Evolutionary conservation across 2,797 vertebrate genomes (phyloP).

Genomic region (Netta rufina): DNA sequence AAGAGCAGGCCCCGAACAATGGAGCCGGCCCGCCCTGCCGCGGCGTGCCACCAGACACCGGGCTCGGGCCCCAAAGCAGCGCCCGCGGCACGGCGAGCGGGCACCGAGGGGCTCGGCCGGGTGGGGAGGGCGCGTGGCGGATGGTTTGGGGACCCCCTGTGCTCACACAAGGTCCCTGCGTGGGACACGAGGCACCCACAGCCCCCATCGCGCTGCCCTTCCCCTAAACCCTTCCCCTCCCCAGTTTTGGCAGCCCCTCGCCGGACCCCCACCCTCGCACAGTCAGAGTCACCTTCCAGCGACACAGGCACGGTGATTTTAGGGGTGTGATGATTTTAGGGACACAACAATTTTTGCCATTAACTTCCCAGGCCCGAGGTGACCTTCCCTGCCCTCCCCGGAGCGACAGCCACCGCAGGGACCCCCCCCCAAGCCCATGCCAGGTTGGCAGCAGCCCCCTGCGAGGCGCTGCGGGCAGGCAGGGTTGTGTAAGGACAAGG

Average conservation of each 20-base stretch:
- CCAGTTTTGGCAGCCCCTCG: background rate
- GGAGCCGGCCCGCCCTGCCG: background rate
- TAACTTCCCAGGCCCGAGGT: background rate
- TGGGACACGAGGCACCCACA: fast-evolving
- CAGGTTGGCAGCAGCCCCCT: too few relatives aligned
- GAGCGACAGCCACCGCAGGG: background rate
- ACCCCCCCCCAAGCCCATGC: background rate
- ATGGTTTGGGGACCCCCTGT: background rate
- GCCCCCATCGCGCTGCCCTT: fast-evolving
- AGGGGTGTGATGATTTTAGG: background rate
- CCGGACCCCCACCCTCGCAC: background rate
- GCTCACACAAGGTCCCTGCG: fast-evolving
- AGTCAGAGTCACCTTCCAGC: background rate
- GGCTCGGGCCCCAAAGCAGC: background rate
- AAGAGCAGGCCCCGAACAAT: conserved; percentile 23
- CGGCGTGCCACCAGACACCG: background rate
- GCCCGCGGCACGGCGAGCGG: fast-evolving
- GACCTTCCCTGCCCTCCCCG: background rate
- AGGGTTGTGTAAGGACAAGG: conserved; percentile 35
- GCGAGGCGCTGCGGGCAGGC: too few relatives aligned
- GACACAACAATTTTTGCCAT: background rate
- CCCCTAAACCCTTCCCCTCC: background rate
- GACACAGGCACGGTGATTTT: background rate
- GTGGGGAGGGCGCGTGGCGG: fast-evolving
- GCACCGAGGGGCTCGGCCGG: background rate